These are phyloP conservation scores for Hydractinia echinata DNA, from an alignment of 30 jellyfish, hydroid and myxozoan genomes.

Conservation along the genomic window DNA sequence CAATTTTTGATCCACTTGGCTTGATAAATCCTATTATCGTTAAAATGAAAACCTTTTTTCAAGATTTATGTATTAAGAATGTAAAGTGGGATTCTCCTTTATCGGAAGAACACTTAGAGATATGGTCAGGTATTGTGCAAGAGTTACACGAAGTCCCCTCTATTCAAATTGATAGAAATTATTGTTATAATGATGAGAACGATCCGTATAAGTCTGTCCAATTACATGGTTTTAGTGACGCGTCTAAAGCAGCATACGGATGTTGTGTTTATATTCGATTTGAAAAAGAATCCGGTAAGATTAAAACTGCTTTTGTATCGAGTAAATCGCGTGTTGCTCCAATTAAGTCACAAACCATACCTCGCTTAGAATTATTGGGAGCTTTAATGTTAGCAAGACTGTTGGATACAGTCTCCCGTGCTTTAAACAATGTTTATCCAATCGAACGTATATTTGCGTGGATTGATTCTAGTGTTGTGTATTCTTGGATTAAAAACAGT, in stretches of 20 bases:
- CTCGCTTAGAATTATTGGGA: not conserved
- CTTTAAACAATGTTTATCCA: too few species aligned
- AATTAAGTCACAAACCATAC: constrained; percentile 6
- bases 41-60: not conserved
- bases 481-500: too few species aligned
- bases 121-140: not conserved
- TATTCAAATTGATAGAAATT: too few species aligned
- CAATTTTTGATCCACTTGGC: constrained; percentile 6
- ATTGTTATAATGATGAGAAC: not conserved
- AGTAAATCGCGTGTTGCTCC: not conserved
- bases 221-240: constrained; percentile 19
- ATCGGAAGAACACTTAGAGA: not conserved
- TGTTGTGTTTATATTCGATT: not conserved
- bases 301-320: not conserved
- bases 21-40: not conserved
- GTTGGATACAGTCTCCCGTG: not conserved
- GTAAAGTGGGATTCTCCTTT: not conserved
- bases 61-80: not conserved
- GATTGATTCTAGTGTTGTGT: too few species aligned
- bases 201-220: not conserved
- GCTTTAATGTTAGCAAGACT: not conserved
- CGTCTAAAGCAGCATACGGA: not conserved
- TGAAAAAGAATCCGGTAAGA: not conserved
- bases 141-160: not conserved
- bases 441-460: too few species aligned